Evolutionary conservation across 2,113 vertebrate genomes (phyloP).

Genomic region (Peromyscus californicus): DNA sequence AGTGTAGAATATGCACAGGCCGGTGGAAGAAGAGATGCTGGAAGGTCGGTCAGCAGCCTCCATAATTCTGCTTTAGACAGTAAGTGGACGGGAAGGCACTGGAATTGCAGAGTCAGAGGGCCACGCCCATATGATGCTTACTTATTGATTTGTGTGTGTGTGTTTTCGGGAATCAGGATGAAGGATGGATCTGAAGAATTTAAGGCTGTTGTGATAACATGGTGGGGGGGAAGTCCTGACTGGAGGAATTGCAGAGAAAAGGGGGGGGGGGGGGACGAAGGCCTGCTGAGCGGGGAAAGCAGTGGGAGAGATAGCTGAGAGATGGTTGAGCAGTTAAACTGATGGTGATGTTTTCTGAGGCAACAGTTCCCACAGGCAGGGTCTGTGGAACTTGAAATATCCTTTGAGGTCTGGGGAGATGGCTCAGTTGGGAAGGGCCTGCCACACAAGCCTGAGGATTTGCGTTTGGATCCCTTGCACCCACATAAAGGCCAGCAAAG

Average conservation of each 20-base stretch:
- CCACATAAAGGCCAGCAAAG: background rate
- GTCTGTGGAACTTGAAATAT: background rate
- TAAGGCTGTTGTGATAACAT: background rate
- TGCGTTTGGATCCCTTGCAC: background rate
- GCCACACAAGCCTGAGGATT: background rate
- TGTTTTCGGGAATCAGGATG: background rate
- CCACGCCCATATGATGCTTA: background rate
- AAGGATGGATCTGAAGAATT: slow-evolving; percentile 12
- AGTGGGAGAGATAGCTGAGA: background rate
- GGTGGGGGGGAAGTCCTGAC: background rate
- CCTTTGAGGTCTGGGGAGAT: background rate
- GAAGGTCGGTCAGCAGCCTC: background rate
- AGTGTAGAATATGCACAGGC: background rate
- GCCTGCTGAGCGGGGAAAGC: background rate
- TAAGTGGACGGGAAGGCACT: background rate
- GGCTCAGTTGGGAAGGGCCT: background rate
- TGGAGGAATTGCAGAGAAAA: background rate
- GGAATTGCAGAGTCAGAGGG: background rate
- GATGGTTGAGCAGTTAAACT: background rate
- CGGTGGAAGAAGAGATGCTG: background rate
- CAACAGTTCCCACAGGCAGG: background rate
- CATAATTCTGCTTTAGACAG: background rate
- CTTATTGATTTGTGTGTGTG: slow-evolving; percentile 33
- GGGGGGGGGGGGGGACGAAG: no score
- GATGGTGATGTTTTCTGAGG: background rate